Conservation (phyloP, 2,888 invertebrate species). For the Trachelus stipa region DNA sequence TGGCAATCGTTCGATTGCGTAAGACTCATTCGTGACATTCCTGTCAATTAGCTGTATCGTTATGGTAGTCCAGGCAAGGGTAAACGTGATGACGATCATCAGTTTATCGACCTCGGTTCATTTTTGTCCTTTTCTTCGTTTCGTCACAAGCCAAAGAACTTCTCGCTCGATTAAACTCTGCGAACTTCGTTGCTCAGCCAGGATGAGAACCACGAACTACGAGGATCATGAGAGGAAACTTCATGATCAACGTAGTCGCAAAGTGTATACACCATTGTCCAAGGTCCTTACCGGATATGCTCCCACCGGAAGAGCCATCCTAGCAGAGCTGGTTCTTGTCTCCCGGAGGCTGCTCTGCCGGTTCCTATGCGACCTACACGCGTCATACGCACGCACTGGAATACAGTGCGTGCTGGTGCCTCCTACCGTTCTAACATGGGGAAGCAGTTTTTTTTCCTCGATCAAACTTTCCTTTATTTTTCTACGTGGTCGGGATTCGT, state of each 20-base stretch:
- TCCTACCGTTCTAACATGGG: neutral
- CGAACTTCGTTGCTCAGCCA: neutral
- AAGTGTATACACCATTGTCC: conserved; percentile 28
- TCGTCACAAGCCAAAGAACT: neutral
- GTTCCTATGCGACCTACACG: neutral
- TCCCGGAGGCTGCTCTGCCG: neutral
- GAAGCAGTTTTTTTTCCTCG: neutral
- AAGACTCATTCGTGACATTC: neutral
- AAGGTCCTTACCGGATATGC: conserved; percentile 47
- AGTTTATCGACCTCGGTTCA: neutral
- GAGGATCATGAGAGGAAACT: neutral
- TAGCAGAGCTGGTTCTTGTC: conserved; percentile 18
- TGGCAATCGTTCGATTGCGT: neutral
- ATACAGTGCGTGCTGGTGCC: neutral
- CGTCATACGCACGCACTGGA: neutral
- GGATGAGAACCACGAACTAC: neutral
- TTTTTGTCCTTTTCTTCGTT: neutral
- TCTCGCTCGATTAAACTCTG: neutral
- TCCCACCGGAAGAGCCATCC: conserved; percentile 54
- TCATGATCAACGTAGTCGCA: neutral
- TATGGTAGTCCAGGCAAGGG: neutral
- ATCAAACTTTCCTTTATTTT: neutral
- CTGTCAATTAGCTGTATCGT: neutral
- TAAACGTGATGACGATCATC: neutral
- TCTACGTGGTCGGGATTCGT: neutral